Conservation (phyloP, 2,113 vertebrate species). For the Muntiacus muntjak region DNA sequence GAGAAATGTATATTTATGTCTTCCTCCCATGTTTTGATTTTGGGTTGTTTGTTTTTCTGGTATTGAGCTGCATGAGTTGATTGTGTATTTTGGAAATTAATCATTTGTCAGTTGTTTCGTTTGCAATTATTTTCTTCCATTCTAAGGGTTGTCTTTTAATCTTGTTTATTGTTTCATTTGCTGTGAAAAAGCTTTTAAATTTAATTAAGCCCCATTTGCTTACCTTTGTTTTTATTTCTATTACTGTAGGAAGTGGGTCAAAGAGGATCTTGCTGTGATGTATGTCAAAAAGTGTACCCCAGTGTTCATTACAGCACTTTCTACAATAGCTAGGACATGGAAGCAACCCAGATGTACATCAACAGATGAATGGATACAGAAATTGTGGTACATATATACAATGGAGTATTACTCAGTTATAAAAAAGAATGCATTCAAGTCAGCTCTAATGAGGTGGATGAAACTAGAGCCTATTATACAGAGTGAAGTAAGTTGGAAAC, state of each 20-base stretch:
- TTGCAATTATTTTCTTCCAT: not conserved
- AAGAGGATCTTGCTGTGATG: not conserved
- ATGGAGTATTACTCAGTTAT: not conserved
- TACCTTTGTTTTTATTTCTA: not conserved
- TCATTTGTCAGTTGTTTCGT: not conserved
- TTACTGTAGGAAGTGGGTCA: not conserved
- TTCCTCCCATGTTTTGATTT: not conserved
- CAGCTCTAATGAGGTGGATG: not conserved
- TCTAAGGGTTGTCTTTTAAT: not conserved
- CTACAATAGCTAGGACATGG: not conserved
- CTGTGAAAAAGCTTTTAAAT: not conserved
- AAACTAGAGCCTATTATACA: not conserved
- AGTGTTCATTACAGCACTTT: not conserved
- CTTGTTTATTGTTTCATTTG: not conserved
- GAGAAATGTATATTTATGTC: not conserved
- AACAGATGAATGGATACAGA: not conserved
- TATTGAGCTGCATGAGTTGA: not conserved
- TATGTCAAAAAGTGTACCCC: not conserved
- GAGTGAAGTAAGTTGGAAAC: not conserved
- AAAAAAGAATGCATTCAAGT: not conserved
- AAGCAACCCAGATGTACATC: not conserved
- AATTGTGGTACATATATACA: not conserved
- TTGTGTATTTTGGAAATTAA: not conserved
- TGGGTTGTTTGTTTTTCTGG: not conserved
- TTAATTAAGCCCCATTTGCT: not conserved